Percentiles rank a stretch among this genome's conserved stretches.
Conservation (phyloP, 1,140 invertebrate species). For the Dreissena polymorpha region DNA sequence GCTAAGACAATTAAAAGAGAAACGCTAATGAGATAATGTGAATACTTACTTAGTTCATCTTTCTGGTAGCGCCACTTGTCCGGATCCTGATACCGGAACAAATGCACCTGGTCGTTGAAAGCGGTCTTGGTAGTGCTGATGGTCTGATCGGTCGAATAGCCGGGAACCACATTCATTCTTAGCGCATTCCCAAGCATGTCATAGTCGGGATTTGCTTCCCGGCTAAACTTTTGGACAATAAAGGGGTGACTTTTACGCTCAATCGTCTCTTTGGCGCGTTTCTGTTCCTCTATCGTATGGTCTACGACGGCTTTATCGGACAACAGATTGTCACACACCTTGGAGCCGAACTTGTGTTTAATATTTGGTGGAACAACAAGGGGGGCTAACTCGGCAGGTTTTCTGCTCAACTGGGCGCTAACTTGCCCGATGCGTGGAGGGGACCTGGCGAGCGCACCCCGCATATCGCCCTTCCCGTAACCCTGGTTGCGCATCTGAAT, state of each 20-base stretch:
- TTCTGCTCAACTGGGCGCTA: background rate
- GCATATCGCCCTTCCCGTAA: conserved; percentile 40
- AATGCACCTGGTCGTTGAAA: conserved; percentile 63
- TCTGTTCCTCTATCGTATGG: conserved; percentile 51
- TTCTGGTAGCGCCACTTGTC: conserved; percentile 66
- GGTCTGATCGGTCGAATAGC: conserved; percentile 56
- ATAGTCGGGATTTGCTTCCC: conserved; percentile 59
- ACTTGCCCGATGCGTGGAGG: background rate
- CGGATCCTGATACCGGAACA: conserved; percentile 56
- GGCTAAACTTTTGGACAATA: conserved; percentile 35
- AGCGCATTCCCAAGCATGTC: conserved; percentile 60
- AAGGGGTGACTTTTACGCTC: conserved; percentile 35
- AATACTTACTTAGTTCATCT: conserved; percentile 68
- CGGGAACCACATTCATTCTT: conserved; percentile 64
- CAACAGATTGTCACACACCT: conserved; percentile 62
- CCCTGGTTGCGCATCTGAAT: conserved; percentile 53
- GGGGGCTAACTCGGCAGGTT: background rate
- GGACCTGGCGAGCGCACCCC: conserved; percentile 1
- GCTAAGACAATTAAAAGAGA: no score
- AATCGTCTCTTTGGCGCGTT: conserved; percentile 16
- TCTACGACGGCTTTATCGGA: conserved; percentile 61
- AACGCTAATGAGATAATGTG: background rate
- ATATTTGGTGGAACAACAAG: conserved; percentile 67
- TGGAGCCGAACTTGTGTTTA: conserved; percentile 63
- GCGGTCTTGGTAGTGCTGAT: conserved; percentile 57